Evolutionary conservation across 1,140 invertebrate species (phyloP).

Genomic region (Drosophila pallidifrons): DNA sequence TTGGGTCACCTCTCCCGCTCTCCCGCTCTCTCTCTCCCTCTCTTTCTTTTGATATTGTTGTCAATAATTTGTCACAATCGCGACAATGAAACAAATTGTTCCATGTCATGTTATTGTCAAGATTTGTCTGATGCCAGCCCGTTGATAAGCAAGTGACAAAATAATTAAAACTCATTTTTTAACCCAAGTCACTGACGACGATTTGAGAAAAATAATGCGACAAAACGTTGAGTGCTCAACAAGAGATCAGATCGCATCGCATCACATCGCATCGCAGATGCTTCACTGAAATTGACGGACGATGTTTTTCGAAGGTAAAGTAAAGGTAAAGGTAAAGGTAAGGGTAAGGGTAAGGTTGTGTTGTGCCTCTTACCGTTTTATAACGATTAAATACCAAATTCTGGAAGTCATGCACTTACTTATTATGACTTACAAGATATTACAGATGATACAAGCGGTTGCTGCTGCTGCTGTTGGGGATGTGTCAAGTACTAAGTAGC

Average conservation of each 20-base stretch:
- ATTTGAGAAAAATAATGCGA: constrained; percentile 44
- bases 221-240: constrained; percentile 52
- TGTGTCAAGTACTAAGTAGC: constrained; percentile 3
- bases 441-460: constrained; percentile 26
- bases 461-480: too few relatives aligned
- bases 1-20: constrained; percentile 17
- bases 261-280: constrained; percentile 2
- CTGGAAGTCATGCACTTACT: constrained; percentile 73
- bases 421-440: constrained; percentile 44
- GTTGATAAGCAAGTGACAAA: constrained; percentile 81
- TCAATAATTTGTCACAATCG: constrained; percentile 84
- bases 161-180: constrained; percentile 77
- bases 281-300: not conserved
- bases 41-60: constrained; percentile 63
- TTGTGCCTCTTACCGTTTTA: constrained; percentile 5
- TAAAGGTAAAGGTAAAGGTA: too few relatives aligned
- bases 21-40: constrained; percentile 9
- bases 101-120: constrained; percentile 83
- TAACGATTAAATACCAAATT: constrained; percentile 37
- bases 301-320: not conserved
- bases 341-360: not conserved
- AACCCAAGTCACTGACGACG: constrained; percentile 43
- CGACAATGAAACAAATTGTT: constrained; percentile 79
- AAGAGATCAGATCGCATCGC: constrained; percentile 31
- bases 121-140: constrained; percentile 64